Evolutionary conservation across 2,797 vertebrate genomes (phyloP), one percentile per base, ranked within the genome.

Genomic region (Garrulus glandarius): DNA sequence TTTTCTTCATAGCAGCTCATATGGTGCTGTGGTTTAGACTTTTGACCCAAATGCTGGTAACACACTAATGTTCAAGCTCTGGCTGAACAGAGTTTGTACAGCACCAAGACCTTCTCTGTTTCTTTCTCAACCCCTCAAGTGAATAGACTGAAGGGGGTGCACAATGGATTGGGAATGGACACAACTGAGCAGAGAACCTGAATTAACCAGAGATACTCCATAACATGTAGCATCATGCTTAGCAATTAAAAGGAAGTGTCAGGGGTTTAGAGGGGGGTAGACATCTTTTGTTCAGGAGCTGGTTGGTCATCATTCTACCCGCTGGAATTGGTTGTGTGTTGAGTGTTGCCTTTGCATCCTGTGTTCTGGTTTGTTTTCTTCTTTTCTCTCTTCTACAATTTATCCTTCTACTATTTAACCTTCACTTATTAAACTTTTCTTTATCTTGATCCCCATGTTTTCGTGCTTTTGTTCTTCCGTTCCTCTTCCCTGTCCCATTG

Each of bases 231-330:
- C 10, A 60, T 13, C 13, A 29, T 21, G 9, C 16, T 46, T 44
- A 61, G 24, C 21, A 86, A 57, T 55, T n/a, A 52, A 72, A 87
- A 71, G 16, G 47, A 44, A 61, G 44, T 41, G 5, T 14, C 9
- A 1, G 3, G 1, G 2, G 0, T 12, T 55, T 37, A 18, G 17
- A 7, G 12, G 3, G 4, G 5, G 2, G 1, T 68, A 64, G 8
- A 2, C 23, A 15, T 34, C 15, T 37, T 74, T 59, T 75, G 2
- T 49, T 71, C 8, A 47, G 21, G 46, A 82, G 30, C 37, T 43
- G 9, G 2, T 7, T 71, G 32, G 22, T 19, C 52, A 57, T 27
- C 27, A 7, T 21, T 74, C 52, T 63, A 29, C 14, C 32, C 12
- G 11, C 12, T 16, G 41, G 12, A 65, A 7, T 2, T 47, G 26